Base-by-base conservation (phyloP, 30 jellyfish, hydroid and myxozoan genomes). In the Pelagia noctiluca region DNA sequence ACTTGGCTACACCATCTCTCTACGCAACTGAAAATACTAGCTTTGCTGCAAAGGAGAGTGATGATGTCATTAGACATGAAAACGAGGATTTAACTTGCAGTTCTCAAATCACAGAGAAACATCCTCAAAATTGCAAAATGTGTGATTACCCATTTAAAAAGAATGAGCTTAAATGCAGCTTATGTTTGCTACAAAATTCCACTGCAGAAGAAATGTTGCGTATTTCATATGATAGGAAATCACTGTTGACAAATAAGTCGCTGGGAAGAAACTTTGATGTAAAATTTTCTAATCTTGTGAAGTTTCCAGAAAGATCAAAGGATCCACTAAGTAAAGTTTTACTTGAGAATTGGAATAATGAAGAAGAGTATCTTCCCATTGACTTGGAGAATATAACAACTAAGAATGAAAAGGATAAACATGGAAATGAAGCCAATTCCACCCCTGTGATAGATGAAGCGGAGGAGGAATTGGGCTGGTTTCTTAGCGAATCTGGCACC, bases 261-360 rank as follows among this genome's bases (percentile, higher is more conserved):
- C 37, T 82, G 64, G 86, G 70, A 11, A 61, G 26, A 24, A 12
- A 34, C n/a, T 10, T 19, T 21, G 80, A 71, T 16, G 31, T 26
- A 13, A 53, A 1, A 48, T 50, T 82, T 34, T 21, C 35, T 2
- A 18, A 23, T 0, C 52, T 63, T 0, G 78, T 82, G 12, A 82
- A 52, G 48, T 1, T 50, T 47, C 88, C 88, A 1, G 88, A 60
- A 61, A 72, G 24, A 16, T 84, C 88, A 1, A 74, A 35, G 60
- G 88, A 84, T 35, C 95, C 88, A 18, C 50, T 84, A 34, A 84
- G 95, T 74, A 65, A 7, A 0, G 88, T 73, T 0, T 35, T 84
- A 33, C 21, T 60, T 16, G 33, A 80, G 38, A 84, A 84, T 28
- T 84, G 95, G 95, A n/a, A 68, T 13, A 72, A 84, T 47, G 95